Base-by-base conservation (phyloP, 2,888 invertebrate species). In the Muscina levida region DNA sequence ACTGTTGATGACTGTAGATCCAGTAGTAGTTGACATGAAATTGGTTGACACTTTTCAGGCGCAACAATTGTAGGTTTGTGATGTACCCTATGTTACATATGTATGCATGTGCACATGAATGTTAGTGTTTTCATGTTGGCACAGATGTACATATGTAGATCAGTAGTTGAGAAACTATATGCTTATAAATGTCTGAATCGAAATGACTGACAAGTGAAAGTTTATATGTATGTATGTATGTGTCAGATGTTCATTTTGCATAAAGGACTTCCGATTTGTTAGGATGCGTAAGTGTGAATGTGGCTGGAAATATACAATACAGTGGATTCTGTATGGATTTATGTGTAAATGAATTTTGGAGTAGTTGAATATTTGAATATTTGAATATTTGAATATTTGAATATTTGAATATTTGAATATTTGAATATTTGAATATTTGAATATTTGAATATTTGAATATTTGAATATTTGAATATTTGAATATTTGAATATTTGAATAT, bases 21-120 rank as follows among this genome's bases (percentile, higher is more conserved):
- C 75, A 57, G 75, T 39, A 65, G n/a, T 31, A 31, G 72, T 79
- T 79, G 79, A 79, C 56, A 72, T 72, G 31, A 76, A 79, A 79
- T 79, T 72, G 68, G 72, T 72, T 79, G 79, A 72, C 79, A 79
- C 56, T 79, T 76, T 68, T 72, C 75, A 68, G 68, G 68, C 62
- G 68, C 79, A 76, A 79, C 75, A 76, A 76, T 76, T 68, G 62
- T 68, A 46, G 26, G 19, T 39, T 37, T 72, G 39, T 62, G 62
- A 26, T 56, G 13, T 26, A 56, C 56, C 13, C 13, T 56, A 13
- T 10, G 24, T 13, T 24, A 56, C 56, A n/a, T 13, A 44, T 59
- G 15, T 2, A 59, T 17, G 15, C 62, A 42, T 62, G 6, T 62
- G 13, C 13, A 39, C n/a, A 39, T 37, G 11, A n/a, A n/a, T n/a